phyloP scores from a whole-genome alignment of 2,113 vertebrate genomes.

The Steatornis caripensis region DNA sequence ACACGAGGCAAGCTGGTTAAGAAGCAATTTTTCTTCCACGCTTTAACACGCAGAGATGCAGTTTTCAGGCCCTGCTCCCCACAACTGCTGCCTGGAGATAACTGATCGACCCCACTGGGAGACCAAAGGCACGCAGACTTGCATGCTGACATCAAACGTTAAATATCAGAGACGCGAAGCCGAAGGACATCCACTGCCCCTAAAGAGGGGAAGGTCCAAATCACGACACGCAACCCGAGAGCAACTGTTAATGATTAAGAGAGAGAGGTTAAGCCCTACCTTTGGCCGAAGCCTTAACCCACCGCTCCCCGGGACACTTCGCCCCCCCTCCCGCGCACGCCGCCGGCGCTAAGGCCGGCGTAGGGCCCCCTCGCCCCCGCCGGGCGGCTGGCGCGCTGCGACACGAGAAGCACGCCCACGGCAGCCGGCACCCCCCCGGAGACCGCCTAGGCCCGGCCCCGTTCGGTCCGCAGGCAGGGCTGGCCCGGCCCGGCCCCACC shows the following conservation, averaged over 20 bases:
- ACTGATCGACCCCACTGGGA: not conserved
- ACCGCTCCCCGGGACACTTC: not conserved
- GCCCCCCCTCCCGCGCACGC: not conserved
- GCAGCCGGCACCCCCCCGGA: not conserved
- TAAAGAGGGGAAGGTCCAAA: constrained; percentile 1
- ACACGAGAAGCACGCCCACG: not conserved
- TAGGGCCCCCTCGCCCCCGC: too few relatives aligned
- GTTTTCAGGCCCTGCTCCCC: not conserved
- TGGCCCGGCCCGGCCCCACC: too few relatives aligned
- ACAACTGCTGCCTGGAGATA: fast-evolving
- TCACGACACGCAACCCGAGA: not conserved
- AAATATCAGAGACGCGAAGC: not conserved
- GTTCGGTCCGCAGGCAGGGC: too few relatives aligned
- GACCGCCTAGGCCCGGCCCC: not conserved
- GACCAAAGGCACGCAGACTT: too few relatives aligned
- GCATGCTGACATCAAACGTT: not conserved
- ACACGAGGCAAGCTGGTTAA: not conserved
- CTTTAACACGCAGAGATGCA: not conserved
- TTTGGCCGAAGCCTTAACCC: not conserved
- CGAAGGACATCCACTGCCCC: not conserved
- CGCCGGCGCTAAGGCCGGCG: fast-evolving
- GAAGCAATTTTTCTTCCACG: not conserved
- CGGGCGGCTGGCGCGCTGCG: too few relatives aligned
- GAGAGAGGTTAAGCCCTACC: not conserved
- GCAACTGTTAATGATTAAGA: constrained; percentile 49